These are phyloP conservation scores for Pampusana beccarii DNA, from an alignment of 2,113 vertebrate genomes.

Conservation along the genomic window DNA sequence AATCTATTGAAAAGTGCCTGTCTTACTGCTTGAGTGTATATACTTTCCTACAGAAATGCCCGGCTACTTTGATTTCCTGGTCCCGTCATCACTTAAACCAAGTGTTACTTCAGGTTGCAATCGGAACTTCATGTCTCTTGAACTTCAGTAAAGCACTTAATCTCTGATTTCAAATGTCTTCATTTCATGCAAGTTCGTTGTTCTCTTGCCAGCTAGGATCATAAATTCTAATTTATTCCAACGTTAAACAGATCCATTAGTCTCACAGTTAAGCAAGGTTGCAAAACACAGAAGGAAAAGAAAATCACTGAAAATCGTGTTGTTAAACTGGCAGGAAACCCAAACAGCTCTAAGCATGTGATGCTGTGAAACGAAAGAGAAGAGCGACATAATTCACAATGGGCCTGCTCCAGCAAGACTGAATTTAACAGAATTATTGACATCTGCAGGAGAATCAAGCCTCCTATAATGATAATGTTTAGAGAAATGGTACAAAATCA, in stretches of 20 bases:
- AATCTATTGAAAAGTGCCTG: background rate
- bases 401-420: background rate
- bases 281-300: background rate
- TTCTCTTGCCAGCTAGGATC: background rate
- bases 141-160: background rate
- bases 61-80: background rate
- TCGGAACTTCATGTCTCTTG: background rate
- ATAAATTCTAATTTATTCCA: slow-evolving; percentile 27
- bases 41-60: background rate
- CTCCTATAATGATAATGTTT: background rate
- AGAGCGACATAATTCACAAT: background rate
- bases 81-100: background rate
- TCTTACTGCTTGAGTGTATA: background rate
- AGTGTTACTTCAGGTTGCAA: background rate
- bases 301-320: slow-evolving; percentile 5
- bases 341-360: slow-evolving; percentile 20
- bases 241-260: slow-evolving; percentile 1
- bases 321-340: slow-evolving; percentile 11
- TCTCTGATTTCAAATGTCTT: background rate
- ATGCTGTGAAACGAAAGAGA: background rate
- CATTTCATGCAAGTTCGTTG: background rate
- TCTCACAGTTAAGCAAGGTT: background rate
- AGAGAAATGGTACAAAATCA: background rate
- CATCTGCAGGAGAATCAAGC: background rate
- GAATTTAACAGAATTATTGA: slow-evolving; percentile 8